Evolutionary conservation across 2,797 vertebrate genomes (phyloP), one percentile per base, ranked within the genome.

Genomic region (Toxotes lorentzi): DNA sequence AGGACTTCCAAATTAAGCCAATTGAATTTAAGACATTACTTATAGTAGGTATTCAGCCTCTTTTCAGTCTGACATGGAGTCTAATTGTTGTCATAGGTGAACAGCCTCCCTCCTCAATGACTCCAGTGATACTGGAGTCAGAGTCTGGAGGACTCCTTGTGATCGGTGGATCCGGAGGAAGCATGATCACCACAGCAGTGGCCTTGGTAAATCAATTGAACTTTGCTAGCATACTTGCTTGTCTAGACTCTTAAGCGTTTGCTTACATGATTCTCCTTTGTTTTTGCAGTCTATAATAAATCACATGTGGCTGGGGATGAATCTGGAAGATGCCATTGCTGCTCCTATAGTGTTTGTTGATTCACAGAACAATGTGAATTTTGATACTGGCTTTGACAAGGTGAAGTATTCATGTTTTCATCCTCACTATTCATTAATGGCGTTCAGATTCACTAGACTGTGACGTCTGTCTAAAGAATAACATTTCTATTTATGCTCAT

Each of bases 41-140:
- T 14, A 23, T 62, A 34, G n/a, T 3, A 23, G 56, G 32, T 9
- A 30, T 48, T 66, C 5, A 35, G 56, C 30, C 24, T 67, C 3
- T 3, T 53, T 56, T 53, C 30, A 19, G 34, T 43, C 78, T 81
- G 61, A 65, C 41, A 19, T 24, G 16, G 8, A 40, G 9, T 76
- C 10, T 73, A 14, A 70, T 59, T 83, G 27, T 76, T 67, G 13
- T 54, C 54, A 4, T 78, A 98, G 98, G 97, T 12, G 96, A 98
- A 81, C 95, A 92, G 65, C 98, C 97, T 30, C 97, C 98, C 0
- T 99, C 98, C 4, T 97, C 96, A 21, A 99, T 99, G 97, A 88
- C 92, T 7, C 98, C 98, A 0, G 91, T 93, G 8, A 95, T 99
- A 79, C 79, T 99, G 71, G 81, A 96, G 67, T 94, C 94, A 24